phyloP scores from a whole-genome alignment of 1,140 invertebrate genomes.

The Lucilia cuprina region DNA sequence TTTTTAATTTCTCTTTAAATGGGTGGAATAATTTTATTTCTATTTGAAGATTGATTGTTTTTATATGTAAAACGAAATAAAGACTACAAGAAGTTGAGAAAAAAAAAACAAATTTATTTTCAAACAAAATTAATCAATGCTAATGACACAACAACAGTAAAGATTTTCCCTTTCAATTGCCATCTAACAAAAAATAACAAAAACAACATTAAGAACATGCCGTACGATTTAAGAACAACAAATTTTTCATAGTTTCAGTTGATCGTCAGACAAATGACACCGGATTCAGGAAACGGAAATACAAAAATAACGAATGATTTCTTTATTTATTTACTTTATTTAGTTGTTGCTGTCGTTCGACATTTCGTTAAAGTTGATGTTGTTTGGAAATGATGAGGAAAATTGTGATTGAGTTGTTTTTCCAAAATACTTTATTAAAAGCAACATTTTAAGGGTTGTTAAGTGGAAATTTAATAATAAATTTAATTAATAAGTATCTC shows the following conservation, averaged over 20 bases:
- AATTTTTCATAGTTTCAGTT: neutral
- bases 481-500: neutral
- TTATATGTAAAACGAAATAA: conserved; percentile 14
- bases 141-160: conserved; percentile 10
- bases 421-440: neutral
- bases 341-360: neutral
- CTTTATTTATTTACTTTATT: neutral
- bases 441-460: neutral
- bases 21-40: conserved; percentile 31
- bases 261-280: conserved; percentile 29
- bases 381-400: neutral
- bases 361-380: neutral
- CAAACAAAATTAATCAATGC: conserved; percentile 31
- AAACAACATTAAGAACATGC: neutral
- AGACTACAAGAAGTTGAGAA: neutral
- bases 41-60: conserved; percentile 34
- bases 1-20: conserved; percentile 14
- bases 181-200: neutral
- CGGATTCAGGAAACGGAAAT: conserved; percentile 30
- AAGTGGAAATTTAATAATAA: neutral
- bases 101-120: neutral
- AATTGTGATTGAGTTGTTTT: neutral
- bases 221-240: neutral
- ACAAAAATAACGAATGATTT: conserved; percentile 28
- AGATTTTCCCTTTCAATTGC: neutral